A percentile compares a stretch with the other conserved stretches of the same genome.
These are phyloP conservation scores for Yponomeuta malinellus DNA, from an alignment of 2,888 invertebrate genomes.

Conservation along the genomic window DNA sequence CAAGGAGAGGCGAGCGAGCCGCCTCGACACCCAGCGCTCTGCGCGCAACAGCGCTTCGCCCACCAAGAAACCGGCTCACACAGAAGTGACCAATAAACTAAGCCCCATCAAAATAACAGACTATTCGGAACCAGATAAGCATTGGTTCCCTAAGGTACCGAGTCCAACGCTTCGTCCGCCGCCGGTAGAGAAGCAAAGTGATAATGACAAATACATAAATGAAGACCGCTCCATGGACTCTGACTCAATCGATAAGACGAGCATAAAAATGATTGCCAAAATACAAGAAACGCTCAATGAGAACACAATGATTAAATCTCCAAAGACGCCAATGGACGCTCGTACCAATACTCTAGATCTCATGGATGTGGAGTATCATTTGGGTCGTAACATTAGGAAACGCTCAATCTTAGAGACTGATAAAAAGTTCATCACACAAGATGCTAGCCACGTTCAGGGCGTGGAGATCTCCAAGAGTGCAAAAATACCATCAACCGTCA, in stretches of 20 bases:
- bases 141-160: conserved; percentile 57
- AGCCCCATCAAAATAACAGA: conserved; percentile 35
- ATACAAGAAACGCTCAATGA: conserved; percentile 68
- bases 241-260: conserved; percentile 59
- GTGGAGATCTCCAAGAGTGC: conserved; percentile 68
- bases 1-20: neutral
- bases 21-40: neutral
- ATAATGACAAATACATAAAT: conserved; percentile 65
- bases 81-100: conserved; percentile 38
- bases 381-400: conserved; percentile 44
- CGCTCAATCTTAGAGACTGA: conserved; percentile 53
- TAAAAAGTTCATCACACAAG: conserved; percentile 58
- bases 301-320: conserved; percentile 71
- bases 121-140: conserved; percentile 49
- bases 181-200: conserved; percentile 58
- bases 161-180: conserved; percentile 56
- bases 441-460: conserved; percentile 61
- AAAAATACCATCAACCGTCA: conserved; percentile 60
- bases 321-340: conserved; percentile 70
- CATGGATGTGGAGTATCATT: conserved; percentile 49
- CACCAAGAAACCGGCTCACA: conserved; percentile 31
- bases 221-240: conserved; percentile 63
- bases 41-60: conserved; percentile 32
- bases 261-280: conserved; percentile 67
- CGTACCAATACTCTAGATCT: conserved; percentile 52